These are phyloP conservation scores for Drosophila fungiperda DNA, from an alignment of 2,888 invertebrate species.

Conservation along the genomic window DNA sequence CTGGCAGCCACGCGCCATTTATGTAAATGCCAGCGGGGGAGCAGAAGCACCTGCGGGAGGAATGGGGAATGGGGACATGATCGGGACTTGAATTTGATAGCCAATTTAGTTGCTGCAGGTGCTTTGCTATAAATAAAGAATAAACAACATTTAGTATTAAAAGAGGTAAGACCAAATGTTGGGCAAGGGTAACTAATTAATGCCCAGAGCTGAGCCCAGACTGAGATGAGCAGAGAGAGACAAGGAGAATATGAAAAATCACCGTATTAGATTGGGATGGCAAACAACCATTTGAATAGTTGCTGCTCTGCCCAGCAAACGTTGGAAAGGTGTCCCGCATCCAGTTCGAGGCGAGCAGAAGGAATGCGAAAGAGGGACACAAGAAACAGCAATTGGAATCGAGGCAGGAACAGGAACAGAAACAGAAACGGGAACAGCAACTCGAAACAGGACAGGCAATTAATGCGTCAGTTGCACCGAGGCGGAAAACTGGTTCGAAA, in stretches of 20 bases:
- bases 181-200: slow-evolving; percentile 29
- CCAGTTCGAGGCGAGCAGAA: slow-evolving; percentile 31
- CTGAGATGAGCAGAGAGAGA: not conserved
- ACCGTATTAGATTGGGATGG: slow-evolving; percentile 67
- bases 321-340: slow-evolving; percentile 52
- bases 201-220: slow-evolving; percentile 7
- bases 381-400: slow-evolving; percentile 10
- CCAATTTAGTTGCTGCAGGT: slow-evolving; percentile 28
- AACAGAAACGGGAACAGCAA: slow-evolving; percentile 9
- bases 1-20: slow-evolving; percentile 58
- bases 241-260: slow-evolving; percentile 65
- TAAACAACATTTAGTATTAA: not conserved
- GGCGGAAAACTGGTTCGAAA: slow-evolving; percentile 77
- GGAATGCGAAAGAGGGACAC: slow-evolving; percentile 11
- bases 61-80: slow-evolving; percentile 1
- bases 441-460: slow-evolving; percentile 53
- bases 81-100: slow-evolving; percentile 5
- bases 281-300: slow-evolving; percentile 69
- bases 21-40: slow-evolving; percentile 54
- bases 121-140: slow-evolving; percentile 8
- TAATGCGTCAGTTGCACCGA: slow-evolving; percentile 75
- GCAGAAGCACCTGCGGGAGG: slow-evolving; percentile 37
- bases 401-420: slow-evolving; percentile 12
- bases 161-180: not conserved
- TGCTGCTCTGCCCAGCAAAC: slow-evolving; percentile 32